Evolutionary conservation across 2,888 invertebrate species (phyloP), one percentile per base, ranked within the genome.

Genomic region (Hydrotaea cyrtoneurina): DNA sequence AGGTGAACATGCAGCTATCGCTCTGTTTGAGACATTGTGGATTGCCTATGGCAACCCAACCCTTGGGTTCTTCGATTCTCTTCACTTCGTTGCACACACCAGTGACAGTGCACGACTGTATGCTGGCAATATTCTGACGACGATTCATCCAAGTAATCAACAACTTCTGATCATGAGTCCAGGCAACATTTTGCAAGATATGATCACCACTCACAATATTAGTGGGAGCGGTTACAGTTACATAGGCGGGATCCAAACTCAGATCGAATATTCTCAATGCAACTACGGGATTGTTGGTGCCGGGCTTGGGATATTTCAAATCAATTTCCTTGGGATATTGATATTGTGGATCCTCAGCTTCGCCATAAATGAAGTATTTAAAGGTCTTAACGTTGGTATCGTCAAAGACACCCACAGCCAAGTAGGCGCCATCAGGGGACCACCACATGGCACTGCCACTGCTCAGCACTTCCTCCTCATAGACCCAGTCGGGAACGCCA

Each of bases 401-500:
- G 89, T 96, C 94, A 89, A 96, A 96, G n/a, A 94, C 93, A 0
- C 95, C 95, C 72, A 95, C 96, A 0, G 96, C 96, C 50, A 98
- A 90, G 84, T 94, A 94, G 3, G 92, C 93, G 13, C 96, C 96
- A 87, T 94, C 93, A 0, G 95, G 94, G 0, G 97, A 96, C 93
- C 96, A 96, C 97, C 97, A 97, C 87, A 96, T 88, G 0, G 97
- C 97, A 86, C 94, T 94, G 71, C 95, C 94, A 8, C 94, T 93
- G 74, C 94, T 93, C 74, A 97, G 93, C 13, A 97, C 95, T 92
- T 97, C 97, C 94, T 97, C 97, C 94, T 98, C 98, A 90, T 98
- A 98, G 50, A 98, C 95, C 98, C 98, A 98, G 91, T 98, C 98
- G 10, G 97, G 95, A 21, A 96, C 94, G 3, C 98, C 98, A 90